Evolutionary conservation across 30 jellyfish, hydroid and myxozoan species (phyloP).

Genomic region (Aurelia coerulea): DNA sequence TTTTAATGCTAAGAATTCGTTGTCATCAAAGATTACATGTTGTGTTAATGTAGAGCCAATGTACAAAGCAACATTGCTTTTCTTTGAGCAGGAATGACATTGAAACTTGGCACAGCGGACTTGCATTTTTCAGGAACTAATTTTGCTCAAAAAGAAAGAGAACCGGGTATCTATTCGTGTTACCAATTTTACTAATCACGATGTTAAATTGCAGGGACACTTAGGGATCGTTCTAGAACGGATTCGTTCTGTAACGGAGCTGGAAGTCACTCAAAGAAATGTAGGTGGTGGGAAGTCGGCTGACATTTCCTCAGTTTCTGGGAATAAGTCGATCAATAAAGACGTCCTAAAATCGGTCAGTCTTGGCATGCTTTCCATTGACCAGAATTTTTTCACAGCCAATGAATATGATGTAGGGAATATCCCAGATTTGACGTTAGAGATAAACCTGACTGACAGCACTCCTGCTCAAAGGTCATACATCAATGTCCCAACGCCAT

Average conservation of each 20-base stretch:
- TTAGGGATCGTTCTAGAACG: conserved; percentile 8
- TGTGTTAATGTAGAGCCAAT: conserved; percentile 10
- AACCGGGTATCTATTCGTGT: conserved; percentile 3
- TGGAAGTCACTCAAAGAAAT: conserved; percentile 1
- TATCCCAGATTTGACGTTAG: conserved; percentile 17
- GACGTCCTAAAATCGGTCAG: conserved; percentile 9
- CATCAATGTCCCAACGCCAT: conserved; percentile 32
- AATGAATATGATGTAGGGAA: too few species aligned
- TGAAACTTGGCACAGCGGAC: conserved; percentile 44
- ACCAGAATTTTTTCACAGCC: conserved; percentile 6
- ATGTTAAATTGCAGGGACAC: conserved; percentile 23
- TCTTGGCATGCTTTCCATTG: conserved; percentile 6
- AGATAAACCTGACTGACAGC: conserved; percentile 24
- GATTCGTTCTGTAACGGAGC: conserved; percentile 17
- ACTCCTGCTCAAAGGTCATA: conserved; percentile 25
- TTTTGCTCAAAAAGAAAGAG: background rate
- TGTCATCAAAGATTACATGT: background rate
- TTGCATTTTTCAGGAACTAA: conserved; percentile 13
- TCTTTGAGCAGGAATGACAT: conserved; percentile 28
- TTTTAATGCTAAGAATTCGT: conserved; percentile 7
- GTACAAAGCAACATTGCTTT: background rate
- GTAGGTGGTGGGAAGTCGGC: background rate
- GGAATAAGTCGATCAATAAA: background rate
- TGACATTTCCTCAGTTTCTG: conserved; percentile 13
- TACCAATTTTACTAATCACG: conserved; percentile 11